A percentile compares a stretch with the other conserved stretches of the same genome.
Conservation (phyloP, 2,113 vertebrate genomes). For the Megaceryle maxima region DNA sequence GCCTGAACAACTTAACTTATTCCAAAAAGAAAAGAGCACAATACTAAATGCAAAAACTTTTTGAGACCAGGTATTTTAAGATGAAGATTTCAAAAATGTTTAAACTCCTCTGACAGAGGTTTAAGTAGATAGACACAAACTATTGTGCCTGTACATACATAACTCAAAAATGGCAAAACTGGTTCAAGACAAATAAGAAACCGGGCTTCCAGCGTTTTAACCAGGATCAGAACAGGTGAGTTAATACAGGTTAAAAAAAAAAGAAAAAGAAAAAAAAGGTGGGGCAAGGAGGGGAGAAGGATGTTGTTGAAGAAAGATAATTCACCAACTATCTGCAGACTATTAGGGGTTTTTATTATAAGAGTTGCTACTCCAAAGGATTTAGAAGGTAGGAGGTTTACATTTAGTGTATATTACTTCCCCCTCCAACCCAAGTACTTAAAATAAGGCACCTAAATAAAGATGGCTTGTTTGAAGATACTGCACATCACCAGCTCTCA, state of each 20-base stretch:
- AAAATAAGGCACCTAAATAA: neutral
- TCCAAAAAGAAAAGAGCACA: neutral
- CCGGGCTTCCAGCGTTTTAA: neutral
- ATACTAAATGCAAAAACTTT: neutral
- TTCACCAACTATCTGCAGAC: neutral
- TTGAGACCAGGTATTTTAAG: neutral
- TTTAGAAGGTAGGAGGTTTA: neutral
- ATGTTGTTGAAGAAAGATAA: neutral
- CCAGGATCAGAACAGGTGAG: neutral
- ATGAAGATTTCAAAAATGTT: neutral
- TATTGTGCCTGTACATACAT: neutral
- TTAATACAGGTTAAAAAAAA: neutral
- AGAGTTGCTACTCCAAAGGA: neutral
- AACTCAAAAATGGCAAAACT: neutral
- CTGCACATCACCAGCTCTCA: neutral
- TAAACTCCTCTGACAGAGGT: neutral
- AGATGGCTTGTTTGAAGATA: neutral
- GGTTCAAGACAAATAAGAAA: neutral
- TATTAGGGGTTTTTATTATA: accelerated
- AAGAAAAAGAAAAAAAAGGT: neutral
- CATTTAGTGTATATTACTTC: neutral
- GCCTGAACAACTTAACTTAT: neutral
- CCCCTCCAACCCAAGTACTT: neutral
- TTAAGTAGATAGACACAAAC: neutral
- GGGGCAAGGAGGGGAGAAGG: accelerated